These are phyloP conservation scores for Palythoa grandis DNA, from an alignment of 92 coral and sea anemone species.

Conservation along the genomic window DNA sequence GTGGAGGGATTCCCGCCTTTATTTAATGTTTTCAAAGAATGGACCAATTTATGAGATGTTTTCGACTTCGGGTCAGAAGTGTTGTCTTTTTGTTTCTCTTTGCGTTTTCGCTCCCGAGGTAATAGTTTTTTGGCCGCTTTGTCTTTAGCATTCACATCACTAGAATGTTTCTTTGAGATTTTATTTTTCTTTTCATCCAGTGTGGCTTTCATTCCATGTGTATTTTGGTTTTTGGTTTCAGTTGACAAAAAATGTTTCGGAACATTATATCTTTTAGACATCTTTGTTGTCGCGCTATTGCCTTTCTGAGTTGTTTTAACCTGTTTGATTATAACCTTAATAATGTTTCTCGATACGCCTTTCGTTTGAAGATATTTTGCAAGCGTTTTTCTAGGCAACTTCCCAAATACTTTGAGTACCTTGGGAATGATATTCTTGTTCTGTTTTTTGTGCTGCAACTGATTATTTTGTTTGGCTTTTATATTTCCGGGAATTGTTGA, in stretches of 20 bases:
- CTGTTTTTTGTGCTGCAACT: not conserved
- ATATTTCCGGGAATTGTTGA: not conserved
- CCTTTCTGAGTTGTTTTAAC: not conserved
- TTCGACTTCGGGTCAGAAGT: not conserved
- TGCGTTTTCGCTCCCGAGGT: not conserved
- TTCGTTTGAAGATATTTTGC: slow-evolving; percentile 27
- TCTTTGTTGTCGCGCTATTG: not conserved
- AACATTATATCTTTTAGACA: not conserved
- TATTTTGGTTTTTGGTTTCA: not conserved
- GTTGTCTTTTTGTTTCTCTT: not conserved
- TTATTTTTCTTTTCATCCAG: not conserved
- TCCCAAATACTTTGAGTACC: slow-evolving; percentile 26
- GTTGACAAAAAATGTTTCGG: not conserved
- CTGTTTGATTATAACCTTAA: slow-evolving; percentile 14
- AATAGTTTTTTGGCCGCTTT: not conserved
- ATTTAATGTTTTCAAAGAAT: not conserved
- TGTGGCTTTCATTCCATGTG: not conserved
- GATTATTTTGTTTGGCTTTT: not conserved
- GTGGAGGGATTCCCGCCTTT: not conserved
- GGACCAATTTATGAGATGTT: not conserved
- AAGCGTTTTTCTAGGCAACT: slow-evolving; percentile 10
- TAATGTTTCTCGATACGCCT: slow-evolving; percentile 5
- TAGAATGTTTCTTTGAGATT: not conserved
- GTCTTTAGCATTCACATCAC: not conserved
- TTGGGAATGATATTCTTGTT: not conserved